Evolutionary conservation across 2,888 invertebrate species (phyloP).

Genomic region (Cataglyphis rosenhaueri): DNA sequence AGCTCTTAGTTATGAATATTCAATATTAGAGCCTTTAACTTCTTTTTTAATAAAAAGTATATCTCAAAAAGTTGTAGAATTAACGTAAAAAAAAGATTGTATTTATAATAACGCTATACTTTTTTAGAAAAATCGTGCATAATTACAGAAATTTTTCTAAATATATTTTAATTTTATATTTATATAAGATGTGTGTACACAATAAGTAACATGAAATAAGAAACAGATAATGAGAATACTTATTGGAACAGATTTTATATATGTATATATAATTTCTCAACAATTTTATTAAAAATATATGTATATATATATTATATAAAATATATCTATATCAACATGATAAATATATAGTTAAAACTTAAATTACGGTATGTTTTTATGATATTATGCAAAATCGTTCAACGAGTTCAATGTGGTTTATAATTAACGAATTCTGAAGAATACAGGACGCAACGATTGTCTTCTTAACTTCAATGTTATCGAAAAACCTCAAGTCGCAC

Average conservation of each 20-base stretch:
- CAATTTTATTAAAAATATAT: constrained; percentile 39
- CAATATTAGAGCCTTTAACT: no score
- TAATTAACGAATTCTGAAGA: constrained; percentile 7
- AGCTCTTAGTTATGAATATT: no score
- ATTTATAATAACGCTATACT: background rate
- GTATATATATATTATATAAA: constrained; percentile 1
- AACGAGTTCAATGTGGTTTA: background rate
- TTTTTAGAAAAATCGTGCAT: background rate
- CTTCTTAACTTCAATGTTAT: background rate
- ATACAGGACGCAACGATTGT: background rate
- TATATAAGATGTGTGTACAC: background rate
- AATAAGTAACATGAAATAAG: background rate
- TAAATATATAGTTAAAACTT: constrained; percentile 28
- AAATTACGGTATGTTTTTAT: background rate
- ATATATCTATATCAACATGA: constrained; percentile 11
- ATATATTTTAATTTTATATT: background rate
- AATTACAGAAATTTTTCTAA: constrained; percentile 7
- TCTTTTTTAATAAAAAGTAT: background rate
- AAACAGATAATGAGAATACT: background rate
- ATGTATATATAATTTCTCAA: constrained; percentile 1
- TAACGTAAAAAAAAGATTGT: background rate
- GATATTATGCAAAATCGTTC: background rate
- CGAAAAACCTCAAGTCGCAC: background rate
- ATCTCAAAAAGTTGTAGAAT: background rate
- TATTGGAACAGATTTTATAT: background rate